These are phyloP conservation scores for Otolemur crassicaudatus DNA, from an alignment of 2,797 vertebrate species.

Conservation along the genomic window DNA sequence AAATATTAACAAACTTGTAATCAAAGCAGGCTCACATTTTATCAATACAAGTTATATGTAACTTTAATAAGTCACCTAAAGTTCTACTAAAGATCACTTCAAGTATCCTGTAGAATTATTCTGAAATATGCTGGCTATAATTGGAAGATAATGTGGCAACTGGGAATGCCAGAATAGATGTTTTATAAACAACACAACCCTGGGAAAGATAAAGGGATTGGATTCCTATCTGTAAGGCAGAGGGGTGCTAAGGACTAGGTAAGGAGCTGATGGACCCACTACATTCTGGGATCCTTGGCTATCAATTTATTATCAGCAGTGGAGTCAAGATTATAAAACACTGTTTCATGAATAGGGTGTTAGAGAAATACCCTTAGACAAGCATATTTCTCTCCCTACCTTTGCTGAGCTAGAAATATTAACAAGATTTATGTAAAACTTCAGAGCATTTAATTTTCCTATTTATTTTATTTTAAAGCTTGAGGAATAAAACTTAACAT, in stretches of 20 bases:
- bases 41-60: not conserved
- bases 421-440: constrained; percentile 37
- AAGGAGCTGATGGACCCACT: not conserved
- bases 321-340: not conserved
- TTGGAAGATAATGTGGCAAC: not conserved
- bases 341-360: not conserved
- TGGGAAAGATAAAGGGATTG: not conserved
- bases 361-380: not conserved
- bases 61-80: constrained; percentile 28
- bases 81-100: not conserved
- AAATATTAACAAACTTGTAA: constrained; percentile 54
- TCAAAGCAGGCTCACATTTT: constrained; percentile 37
- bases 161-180: not conserved
- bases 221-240: not conserved
- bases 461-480: constrained; percentile 46
- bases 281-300: not conserved
- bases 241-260: not conserved
- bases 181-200: not conserved
- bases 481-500: constrained; percentile 41
- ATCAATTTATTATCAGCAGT: not conserved
- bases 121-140: not conserved
- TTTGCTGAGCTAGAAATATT: constrained; percentile 15
- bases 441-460: constrained; percentile 32
- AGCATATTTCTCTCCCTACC: not conserved
- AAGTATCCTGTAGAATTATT: not conserved